Evolutionary conservation across 2,113 vertebrate genomes (phyloP).

Genomic region (Poeciliopsis retropinna): DNA sequence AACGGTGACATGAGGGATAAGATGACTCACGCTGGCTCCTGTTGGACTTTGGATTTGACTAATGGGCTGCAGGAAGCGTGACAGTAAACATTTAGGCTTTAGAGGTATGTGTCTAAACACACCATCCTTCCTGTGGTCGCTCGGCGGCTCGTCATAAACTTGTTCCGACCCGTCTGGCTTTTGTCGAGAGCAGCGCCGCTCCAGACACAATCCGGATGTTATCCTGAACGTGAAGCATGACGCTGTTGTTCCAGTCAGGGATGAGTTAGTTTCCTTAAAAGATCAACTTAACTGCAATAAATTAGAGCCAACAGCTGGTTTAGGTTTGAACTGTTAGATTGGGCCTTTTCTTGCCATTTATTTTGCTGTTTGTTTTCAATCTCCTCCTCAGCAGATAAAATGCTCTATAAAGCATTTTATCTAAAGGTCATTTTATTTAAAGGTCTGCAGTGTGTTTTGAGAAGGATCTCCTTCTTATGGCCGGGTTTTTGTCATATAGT

Average conservation of each 20-base stretch:
- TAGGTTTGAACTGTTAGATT: not conserved
- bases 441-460: too few species aligned
- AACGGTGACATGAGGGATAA: not conserved
- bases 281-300: not conserved
- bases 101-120: conserved; percentile 13
- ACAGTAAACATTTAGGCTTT: not conserved
- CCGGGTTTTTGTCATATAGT: too few species aligned
- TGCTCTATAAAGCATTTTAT: not conserved
- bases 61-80: not conserved
- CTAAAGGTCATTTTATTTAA: too few species aligned
- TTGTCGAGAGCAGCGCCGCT: conserved; percentile 10
- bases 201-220: too few species aligned
- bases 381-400: not conserved
- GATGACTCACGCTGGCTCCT: not conserved
- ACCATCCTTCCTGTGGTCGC: not conserved
- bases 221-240: not conserved
- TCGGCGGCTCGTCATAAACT: not conserved
- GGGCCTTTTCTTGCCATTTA: not conserved
- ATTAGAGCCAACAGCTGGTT: not conserved
- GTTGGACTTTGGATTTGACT: not conserved
- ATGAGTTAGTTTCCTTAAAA: not conserved
- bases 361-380: not conserved
- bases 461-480: too few species aligned
- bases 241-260: not conserved
- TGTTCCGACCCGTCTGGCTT: conserved; percentile 25